phyloP scores from a whole-genome alignment of 53 echinoderm and acorn worm genomes.

The Actinopyga echinites region DNA sequence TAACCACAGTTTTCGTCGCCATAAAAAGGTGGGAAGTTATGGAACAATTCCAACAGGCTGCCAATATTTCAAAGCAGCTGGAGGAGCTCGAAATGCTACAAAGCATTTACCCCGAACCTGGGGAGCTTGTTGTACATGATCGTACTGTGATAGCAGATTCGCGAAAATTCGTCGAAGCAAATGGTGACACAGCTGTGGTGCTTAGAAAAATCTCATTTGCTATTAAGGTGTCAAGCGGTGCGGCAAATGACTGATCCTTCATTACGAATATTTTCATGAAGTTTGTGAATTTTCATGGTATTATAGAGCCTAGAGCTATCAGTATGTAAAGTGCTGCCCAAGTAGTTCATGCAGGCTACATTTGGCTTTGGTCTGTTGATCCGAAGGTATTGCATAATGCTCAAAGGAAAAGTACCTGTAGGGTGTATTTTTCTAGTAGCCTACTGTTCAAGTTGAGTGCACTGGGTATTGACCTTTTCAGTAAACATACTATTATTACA shows the following conservation, averaged over 20 bases:
- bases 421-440: too few relatives aligned
- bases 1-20: not conserved
- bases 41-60: not conserved
- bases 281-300: not conserved
- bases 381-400: too few relatives aligned
- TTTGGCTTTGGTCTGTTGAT: too few relatives aligned
- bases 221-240: not conserved
- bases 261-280: not conserved
- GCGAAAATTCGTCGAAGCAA: conserved; percentile 55
- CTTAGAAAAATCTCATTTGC: conserved; percentile 4
- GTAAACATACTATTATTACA: too few relatives aligned
- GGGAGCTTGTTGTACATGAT: conserved; percentile 78
- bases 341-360: too few relatives aligned
- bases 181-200: conserved; percentile 10
- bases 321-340: not conserved
- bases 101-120: conserved; percentile 83
- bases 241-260: too few relatives aligned
- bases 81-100: conserved; percentile 90
- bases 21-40: not conserved
- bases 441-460: too few relatives aligned
- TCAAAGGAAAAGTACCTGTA: too few relatives aligned
- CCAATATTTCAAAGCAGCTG: conserved; percentile 53
- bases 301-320: not conserved
- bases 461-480: too few relatives aligned
- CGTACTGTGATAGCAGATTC: conserved; percentile 72